Evolutionary conservation across 2,888 invertebrate genomes (phyloP).

Genomic region (Nephrocerus scutellatus): DNA sequence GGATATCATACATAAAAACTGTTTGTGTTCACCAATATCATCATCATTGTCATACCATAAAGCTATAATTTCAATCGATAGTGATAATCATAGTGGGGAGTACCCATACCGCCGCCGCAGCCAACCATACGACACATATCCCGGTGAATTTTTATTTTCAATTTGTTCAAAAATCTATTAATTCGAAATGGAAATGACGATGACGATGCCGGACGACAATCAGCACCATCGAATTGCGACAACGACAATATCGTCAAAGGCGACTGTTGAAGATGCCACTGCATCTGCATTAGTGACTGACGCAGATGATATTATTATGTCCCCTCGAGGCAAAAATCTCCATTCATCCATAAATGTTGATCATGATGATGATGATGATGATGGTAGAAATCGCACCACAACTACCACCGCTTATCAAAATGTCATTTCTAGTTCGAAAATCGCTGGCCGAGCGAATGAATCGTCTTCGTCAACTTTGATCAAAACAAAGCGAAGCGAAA

Average conservation of each 20-base stretch:
- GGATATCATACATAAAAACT: conserved; percentile 35
- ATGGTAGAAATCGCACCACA: conserved; percentile 1
- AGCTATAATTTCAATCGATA: no score
- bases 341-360: conserved; percentile 2
- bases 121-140: conserved; percentile 29
- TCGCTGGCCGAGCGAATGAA: no score
- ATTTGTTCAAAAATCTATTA: conserved; percentile 29
- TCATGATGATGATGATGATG: conserved; percentile 29
- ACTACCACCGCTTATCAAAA: conserved; percentile 25
- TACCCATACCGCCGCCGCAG: no score
- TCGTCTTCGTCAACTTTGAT: no score
- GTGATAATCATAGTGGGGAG: no score
- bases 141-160: conserved; percentile 31
- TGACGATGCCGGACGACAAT: conserved; percentile 2
- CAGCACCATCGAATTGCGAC: no score
- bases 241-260: background rate
- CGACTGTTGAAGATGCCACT: no score
- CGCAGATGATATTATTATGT: no score
- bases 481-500: no score
- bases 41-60: conserved; percentile 4
- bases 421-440: no score
- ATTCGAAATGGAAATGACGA: conserved; percentile 18
- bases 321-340: background rate
- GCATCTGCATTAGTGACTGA: no score
- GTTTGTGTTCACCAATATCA: background rate